Evolutionary conservation across 1,140 invertebrate species (phyloP).

Genomic region (Frieseomelitta varia): DNA sequence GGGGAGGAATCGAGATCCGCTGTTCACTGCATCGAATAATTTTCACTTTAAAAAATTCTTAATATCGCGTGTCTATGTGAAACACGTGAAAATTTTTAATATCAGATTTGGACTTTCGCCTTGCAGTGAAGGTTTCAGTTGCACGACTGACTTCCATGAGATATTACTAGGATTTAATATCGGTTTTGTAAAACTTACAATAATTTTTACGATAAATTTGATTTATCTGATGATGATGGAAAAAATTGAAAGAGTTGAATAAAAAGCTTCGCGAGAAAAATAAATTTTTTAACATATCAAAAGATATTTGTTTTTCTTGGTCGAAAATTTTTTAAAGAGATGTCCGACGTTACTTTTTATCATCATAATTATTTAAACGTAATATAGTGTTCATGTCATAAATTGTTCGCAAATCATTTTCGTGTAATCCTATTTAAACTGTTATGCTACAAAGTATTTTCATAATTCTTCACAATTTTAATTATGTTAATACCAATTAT

Average conservation of each 20-base stretch:
- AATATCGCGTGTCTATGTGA: background rate
- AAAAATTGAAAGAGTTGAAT: background rate
- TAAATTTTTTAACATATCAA: background rate
- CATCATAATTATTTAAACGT: background rate
- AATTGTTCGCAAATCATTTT: background rate
- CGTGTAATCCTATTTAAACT: background rate
- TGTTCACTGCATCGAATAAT: background rate
- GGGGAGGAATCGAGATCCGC: background rate
- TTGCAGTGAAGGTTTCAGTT: background rate
- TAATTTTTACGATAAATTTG: background rate
- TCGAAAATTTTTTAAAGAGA: background rate
- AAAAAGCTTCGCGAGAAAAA: background rate
- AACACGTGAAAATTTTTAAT: background rate
- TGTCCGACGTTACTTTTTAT: background rate
- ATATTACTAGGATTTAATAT: background rate
- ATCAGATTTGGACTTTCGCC: background rate
- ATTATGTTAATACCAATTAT: slow-evolving; percentile 18
- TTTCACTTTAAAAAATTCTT: background rate
- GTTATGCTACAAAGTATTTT: background rate
- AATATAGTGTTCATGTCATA: background rate
- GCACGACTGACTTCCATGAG: background rate
- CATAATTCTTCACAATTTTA: background rate
- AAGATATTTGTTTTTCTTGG: background rate
- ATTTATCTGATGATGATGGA: background rate
- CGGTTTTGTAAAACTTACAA: background rate